These are phyloP conservation scores for Sphaeramia orbicularis DNA, from an alignment of 2,797 vertebrate genomes.

Conservation along the genomic window DNA sequence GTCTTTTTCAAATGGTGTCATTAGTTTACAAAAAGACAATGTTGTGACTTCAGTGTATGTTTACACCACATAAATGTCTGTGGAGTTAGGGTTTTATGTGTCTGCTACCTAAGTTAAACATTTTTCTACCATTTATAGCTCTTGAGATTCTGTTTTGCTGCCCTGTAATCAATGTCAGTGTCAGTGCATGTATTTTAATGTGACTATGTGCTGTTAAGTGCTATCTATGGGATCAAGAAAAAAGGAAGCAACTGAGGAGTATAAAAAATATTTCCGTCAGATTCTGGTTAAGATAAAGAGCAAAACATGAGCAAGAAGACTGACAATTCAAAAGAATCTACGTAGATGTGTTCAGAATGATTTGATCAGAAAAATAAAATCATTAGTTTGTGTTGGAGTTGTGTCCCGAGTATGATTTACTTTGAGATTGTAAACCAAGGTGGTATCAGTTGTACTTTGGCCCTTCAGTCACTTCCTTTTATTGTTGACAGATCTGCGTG, in stretches of 20 bases:
- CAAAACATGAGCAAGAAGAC: background rate
- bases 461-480: slow-evolving; percentile 41
- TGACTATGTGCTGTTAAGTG: slow-evolving; percentile 4
- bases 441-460: slow-evolving; percentile 34
- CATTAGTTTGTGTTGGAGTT: slow-evolving; percentile 35
- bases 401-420: slow-evolving; percentile 35
- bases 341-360: slow-evolving; percentile 42
- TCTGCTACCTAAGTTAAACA: slow-evolving; percentile 20
- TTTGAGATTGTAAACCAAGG: background rate
- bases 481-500: slow-evolving; percentile 2
- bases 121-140: slow-evolving; percentile 42
- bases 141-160: background rate
- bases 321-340: background rate
- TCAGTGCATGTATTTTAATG: slow-evolving; percentile 8
- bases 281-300: slow-evolving; percentile 13
- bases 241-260: background rate
- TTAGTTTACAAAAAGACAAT: slow-evolving; percentile 66
- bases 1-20: slow-evolving; percentile 40
- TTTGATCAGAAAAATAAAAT: slow-evolving; percentile 56
- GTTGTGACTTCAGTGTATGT: slow-evolving; percentile 54
- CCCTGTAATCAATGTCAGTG: slow-evolving; percentile 12
- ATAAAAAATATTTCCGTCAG: slow-evolving; percentile 8
- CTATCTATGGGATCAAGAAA: slow-evolving; percentile 40
- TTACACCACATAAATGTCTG: slow-evolving; percentile 44
- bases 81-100: slow-evolving; percentile 49